phyloP scores from a whole-genome alignment of 2,113 vertebrate genomes.

The Larimichthys crocea region DNA sequence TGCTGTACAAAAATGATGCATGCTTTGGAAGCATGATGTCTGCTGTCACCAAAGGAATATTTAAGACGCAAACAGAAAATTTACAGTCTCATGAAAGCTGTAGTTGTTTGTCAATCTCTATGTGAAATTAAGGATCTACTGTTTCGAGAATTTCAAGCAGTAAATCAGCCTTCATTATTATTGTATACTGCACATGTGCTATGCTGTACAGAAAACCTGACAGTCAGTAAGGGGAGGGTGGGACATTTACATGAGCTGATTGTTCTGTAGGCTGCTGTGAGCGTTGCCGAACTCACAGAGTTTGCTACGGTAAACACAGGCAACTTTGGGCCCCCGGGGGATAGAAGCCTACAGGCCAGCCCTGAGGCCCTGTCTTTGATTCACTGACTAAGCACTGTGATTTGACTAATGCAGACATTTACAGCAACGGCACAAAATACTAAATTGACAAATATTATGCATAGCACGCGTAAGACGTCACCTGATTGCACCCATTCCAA shows the following conservation, averaged over 20 bases:
- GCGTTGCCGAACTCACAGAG: conserved; percentile 16
- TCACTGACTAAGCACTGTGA: conserved; percentile 52
- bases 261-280: conserved; percentile 25
- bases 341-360: conserved; percentile 53
- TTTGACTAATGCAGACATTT: conserved; percentile 62
- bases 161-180: neutral
- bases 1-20: neutral
- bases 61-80: neutral
- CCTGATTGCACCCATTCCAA: neutral
- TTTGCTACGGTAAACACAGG: conserved; percentile 51
- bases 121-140: conserved; percentile 2
- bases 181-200: neutral
- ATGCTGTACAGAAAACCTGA: neutral
- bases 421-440: conserved; percentile 29
- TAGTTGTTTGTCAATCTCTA: neutral
- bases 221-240: neutral
- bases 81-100: neutral
- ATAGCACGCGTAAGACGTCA: neutral
- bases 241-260: conserved; percentile 6
- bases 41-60: neutral
- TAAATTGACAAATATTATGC: conserved; percentile 32
- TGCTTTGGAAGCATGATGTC: neutral
- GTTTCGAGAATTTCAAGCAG: neutral
- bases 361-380: conserved; percentile 60
- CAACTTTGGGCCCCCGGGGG: conserved; percentile 15